Conservation (phyloP, 2,888 invertebrate species). For the Crematogaster levior region DNA sequence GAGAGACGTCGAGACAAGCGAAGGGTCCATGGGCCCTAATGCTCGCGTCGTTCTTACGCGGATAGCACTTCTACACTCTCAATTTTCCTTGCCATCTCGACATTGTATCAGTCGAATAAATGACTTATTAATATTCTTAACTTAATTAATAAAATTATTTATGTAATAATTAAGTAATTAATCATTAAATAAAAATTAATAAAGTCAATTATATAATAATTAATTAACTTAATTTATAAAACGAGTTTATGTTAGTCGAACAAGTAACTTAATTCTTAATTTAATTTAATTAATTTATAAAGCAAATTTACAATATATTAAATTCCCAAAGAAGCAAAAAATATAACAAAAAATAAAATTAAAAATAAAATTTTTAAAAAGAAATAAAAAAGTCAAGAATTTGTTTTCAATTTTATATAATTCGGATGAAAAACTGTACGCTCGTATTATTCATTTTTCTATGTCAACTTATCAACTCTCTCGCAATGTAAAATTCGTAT, state of each 20-base stretch:
- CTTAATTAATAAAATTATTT: no score
- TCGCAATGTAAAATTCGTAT: neutral
- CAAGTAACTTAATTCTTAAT: neutral
- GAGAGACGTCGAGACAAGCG: constrained; percentile 70
- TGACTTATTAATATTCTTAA: constrained; percentile 5
- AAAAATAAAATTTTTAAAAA: neutral
- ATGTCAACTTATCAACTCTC: neutral
- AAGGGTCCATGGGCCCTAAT: constrained; percentile 78
- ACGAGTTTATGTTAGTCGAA: neutral
- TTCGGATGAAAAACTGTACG: neutral
- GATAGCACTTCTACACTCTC: constrained; percentile 56
- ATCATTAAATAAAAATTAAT: no score
- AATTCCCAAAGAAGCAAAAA: neutral
- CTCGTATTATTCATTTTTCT: neutral
- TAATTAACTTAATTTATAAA: neutral
- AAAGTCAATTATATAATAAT: no score
- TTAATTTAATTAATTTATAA: constrained; percentile 1
- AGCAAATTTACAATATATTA: neutral
- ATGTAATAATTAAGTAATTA: no score
- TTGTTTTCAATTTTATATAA: neutral
- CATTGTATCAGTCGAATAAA: neutral
- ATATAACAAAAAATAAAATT: neutral
- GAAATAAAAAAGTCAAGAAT: neutral
- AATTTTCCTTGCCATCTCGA: constrained; percentile 1
- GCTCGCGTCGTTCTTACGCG: constrained; percentile 71